These are phyloP conservation scores for Condylostylus longicornis DNA, from an alignment of 1,140 invertebrate species.

Conservation along the genomic window DNA sequence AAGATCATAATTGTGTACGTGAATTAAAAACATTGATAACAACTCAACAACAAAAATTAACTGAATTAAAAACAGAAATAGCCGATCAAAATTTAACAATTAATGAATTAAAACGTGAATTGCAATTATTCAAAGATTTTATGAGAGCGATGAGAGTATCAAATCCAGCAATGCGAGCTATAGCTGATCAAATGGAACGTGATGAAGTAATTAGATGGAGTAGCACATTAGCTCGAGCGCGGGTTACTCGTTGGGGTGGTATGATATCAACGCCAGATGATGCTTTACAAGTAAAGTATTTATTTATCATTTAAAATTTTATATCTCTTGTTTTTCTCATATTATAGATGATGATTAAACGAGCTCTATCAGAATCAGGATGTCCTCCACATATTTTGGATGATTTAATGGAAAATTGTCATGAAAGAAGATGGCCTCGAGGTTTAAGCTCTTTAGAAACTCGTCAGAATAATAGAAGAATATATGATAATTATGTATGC, in stretches of 20 bases:
- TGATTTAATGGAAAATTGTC: slow-evolving; percentile 92
- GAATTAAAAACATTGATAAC: slow-evolving; percentile 74
- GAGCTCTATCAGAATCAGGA: slow-evolving; percentile 78
- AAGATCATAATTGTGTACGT: slow-evolving; percentile 84
- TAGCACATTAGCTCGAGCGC: slow-evolving; percentile 61
- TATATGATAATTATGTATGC: slow-evolving; percentile 87
- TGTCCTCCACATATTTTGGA: slow-evolving; percentile 85
- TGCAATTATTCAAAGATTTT: slow-evolving; percentile 74
- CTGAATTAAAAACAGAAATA: slow-evolving; percentile 70
- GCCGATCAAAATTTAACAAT: slow-evolving; percentile 73
- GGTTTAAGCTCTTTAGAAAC: slow-evolving; percentile 87
- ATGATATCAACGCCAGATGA: slow-evolving; percentile 96
- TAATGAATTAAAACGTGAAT: slow-evolving; percentile 75
- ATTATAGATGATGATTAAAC: slow-evolving; percentile 72
- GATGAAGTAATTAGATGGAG: slow-evolving; percentile 90
- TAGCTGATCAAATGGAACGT: slow-evolving; percentile 82
- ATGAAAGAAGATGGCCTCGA: slow-evolving; percentile 85
- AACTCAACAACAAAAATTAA: slow-evolving; percentile 70
- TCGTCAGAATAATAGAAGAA: slow-evolving; percentile 70
- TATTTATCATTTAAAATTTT: slow-evolving; percentile 2
- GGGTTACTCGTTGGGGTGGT: slow-evolving; percentile 89
- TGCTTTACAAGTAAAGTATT: slow-evolving; percentile 57
- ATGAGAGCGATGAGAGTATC: slow-evolving; percentile 79
- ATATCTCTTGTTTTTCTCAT: slow-evolving; percentile 3
- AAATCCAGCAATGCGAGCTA: slow-evolving; percentile 75